Conservation (phyloP, 2,113 vertebrate species). For the Brachyhypopomus occidentalis region DNA sequence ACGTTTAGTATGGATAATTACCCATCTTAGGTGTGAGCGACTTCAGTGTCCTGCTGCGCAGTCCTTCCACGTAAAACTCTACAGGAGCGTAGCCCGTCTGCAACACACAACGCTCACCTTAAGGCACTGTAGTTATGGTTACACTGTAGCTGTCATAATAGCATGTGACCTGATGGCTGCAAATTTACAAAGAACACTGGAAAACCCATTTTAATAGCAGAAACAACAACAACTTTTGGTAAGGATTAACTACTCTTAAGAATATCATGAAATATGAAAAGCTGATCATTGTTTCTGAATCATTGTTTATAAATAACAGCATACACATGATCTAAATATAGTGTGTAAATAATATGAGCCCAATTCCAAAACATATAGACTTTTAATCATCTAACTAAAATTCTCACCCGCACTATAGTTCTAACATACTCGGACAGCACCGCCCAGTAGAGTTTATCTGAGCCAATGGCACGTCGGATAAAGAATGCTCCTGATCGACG, state of each 20-base stretch:
- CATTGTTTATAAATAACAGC: neutral
- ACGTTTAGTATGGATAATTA: constrained; percentile 59
- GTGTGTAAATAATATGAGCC: too few species aligned
- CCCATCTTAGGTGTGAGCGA: constrained; percentile 89
- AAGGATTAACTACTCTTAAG: neutral
- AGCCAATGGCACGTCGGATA: constrained; percentile 89
- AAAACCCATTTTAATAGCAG: neutral
- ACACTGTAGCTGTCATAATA: too few species aligned
- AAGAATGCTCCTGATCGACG: constrained; percentile 94
- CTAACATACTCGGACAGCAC: constrained; percentile 94
- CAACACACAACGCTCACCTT: constrained; percentile 3
- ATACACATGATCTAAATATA: neutral
- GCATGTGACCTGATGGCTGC: too few species aligned
- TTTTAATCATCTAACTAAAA: neutral
- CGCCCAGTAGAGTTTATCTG: constrained; percentile 93
- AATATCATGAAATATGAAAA: neutral
- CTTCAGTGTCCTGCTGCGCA: constrained; percentile 91
- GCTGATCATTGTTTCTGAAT: neutral
- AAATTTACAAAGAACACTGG: neutral
- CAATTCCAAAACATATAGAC: neutral
- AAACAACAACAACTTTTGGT: neutral
- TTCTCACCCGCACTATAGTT: constrained; percentile 84
- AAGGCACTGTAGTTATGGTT: neutral
- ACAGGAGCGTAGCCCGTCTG: constrained; percentile 89
- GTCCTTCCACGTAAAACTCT: constrained; percentile 96